These are phyloP conservation scores for Sardinella longiceps DNA, from an alignment of 2,797 vertebrate genomes.

Conservation along the genomic window DNA sequence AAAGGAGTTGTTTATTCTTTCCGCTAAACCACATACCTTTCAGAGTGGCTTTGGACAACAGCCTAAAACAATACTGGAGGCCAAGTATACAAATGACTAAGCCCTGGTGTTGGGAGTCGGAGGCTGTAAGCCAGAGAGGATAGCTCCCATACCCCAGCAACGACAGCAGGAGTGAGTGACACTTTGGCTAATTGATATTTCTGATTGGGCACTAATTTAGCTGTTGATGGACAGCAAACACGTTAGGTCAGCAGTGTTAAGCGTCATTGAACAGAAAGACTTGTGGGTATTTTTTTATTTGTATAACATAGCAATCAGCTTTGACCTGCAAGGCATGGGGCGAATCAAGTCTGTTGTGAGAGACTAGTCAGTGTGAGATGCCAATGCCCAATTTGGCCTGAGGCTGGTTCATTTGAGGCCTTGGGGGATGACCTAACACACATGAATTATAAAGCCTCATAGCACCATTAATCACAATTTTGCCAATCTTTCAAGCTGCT, in stretches of 20 bases:
- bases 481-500: conserved; percentile 55
- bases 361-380: not conserved
- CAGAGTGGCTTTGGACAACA: conserved; percentile 69
- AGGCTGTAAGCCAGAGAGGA: conserved; percentile 21
- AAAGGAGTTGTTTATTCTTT: conserved; percentile 73
- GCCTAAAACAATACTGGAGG: conserved; percentile 71
- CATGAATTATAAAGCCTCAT: conserved; percentile 80
- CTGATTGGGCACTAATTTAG: not conserved
- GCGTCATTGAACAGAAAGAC: not conserved
- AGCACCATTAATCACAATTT: conserved; percentile 78
- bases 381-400: too few species aligned
- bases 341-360: not conserved
- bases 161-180: not conserved
- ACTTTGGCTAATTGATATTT: not conserved
- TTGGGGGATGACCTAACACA: conserved; percentile 1
- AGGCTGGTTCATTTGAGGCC: too few species aligned
- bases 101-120: conserved; percentile 46
- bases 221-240: not conserved
- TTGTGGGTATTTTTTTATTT: conserved; percentile 13
- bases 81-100: conserved; percentile 66
- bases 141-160: conserved; percentile 28
- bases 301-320: not conserved
- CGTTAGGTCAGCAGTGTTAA: not conserved
- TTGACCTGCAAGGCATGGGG: not conserved
- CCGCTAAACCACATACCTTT: conserved; percentile 71